Evolutionary conservation across 1,140 invertebrate genomes (phyloP).

Genomic region (Dinoponera quadriceps): DNA sequence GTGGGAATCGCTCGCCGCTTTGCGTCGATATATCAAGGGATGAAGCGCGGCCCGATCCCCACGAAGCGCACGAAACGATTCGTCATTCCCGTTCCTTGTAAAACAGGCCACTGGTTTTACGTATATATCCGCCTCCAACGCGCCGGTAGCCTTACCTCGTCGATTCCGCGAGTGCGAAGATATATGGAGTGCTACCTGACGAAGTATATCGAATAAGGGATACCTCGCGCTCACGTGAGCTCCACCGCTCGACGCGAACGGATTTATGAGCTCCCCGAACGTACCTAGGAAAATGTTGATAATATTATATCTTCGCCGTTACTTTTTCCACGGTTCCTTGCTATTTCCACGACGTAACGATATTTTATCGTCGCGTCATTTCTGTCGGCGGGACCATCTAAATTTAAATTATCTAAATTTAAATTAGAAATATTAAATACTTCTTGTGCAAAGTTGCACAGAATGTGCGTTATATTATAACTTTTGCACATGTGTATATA

Average conservation of each 20-base stretch:
- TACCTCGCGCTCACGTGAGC: constrained; percentile 48
- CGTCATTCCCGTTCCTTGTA: constrained; percentile 80
- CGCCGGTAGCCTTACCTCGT: constrained; percentile 57
- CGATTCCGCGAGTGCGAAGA: constrained; percentile 50
- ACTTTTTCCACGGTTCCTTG: background rate
- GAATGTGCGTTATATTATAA: background rate
- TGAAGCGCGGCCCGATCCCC: constrained; percentile 80
- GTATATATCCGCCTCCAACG: constrained; percentile 65
- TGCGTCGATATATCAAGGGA: constrained; percentile 85
- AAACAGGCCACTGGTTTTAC: constrained; percentile 79
- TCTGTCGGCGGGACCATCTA: background rate
- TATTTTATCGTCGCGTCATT: background rate
- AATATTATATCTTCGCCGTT: background rate
- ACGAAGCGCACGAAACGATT: constrained; percentile 77
- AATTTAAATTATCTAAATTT: background rate
- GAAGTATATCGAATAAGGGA: constrained; percentile 28
- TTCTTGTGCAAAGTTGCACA: too few species aligned
- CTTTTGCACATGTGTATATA: background rate
- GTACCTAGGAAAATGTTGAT: constrained; percentile 26
- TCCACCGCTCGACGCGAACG: constrained; percentile 1
- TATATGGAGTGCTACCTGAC: constrained; percentile 44
- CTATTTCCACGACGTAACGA: background rate
- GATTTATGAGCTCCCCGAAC: constrained; percentile 15
- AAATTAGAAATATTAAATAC: background rate
- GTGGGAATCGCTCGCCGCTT: constrained; percentile 85